phyloP scores from a whole-genome alignment of 2,113 vertebrate genomes.

The Anser brachyrhynchus region DNA sequence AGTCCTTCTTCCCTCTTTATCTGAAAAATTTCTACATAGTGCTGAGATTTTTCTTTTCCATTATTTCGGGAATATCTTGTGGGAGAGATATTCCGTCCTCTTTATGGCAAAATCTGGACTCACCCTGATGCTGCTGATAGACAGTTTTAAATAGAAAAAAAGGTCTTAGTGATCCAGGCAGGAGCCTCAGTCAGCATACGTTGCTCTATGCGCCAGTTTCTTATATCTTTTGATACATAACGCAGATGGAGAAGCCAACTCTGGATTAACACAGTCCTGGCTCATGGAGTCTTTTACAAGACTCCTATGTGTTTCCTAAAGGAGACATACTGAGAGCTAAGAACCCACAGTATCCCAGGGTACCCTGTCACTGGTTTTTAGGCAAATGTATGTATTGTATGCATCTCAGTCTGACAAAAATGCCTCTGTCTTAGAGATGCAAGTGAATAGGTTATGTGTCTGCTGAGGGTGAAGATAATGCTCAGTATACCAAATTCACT shows the following conservation, averaged over 20 bases:
- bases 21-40: neutral
- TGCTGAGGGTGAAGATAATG: accelerated
- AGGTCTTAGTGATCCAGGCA: neutral
- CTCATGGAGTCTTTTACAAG: neutral
- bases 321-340: neutral
- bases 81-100: neutral
- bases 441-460: neutral
- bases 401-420: neutral
- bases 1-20: neutral
- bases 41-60: neutral
- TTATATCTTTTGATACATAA: neutral
- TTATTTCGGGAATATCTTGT: neutral
- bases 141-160: neutral
- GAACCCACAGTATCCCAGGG: neutral
- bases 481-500: neutral
- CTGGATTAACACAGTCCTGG: neutral
- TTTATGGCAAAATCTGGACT: neutral
- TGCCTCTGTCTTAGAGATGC: neutral
- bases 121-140: neutral
- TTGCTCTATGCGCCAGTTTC: neutral
- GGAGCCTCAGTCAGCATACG: neutral
- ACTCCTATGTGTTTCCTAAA: neutral
- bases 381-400: neutral
- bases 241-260: neutral
- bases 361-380: neutral